Evolutionary conservation across 2,888 invertebrate genomes (phyloP), one percentile per base, ranked within the genome.

Genomic region (Temnothorax unifasciatus): DNA sequence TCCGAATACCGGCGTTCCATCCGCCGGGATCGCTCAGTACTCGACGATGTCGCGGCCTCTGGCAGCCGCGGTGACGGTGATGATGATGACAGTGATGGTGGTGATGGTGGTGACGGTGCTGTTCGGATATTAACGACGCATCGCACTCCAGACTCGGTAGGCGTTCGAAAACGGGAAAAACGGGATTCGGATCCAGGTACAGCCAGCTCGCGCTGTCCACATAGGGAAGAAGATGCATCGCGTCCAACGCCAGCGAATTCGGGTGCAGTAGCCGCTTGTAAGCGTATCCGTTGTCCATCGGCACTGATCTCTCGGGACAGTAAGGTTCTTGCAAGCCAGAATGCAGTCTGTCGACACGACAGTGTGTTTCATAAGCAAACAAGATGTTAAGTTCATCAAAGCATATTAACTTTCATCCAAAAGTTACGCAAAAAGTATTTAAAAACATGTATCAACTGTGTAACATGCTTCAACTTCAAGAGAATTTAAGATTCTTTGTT

Each of bases 161-260:
- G 68, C 89, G 86, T 75, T 29, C 29, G 29, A 29, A 29, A 29
- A 88, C 64, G 59, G 82, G 86, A 64, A 92, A 86, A 64, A 90
- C 71, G 11, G 93, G 91, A 87, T 91, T 91, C 15, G 92, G 88
- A 18, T 94, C 93, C 50, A 94, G 85, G 68, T 94, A 94, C 68
- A 94, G 88, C 92, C 93, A 94, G 86, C 94, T 94, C 25, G 87
- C 92, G 68, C 92, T 93, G 71, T 94, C 93, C 85, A 92, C 88
- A 66, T 93, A 92, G 2, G 93, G 93, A 66, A 89, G 85, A 34
- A 91, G 88, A 61, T 87, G 87, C 59, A 85, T 15, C 29, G 87
- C 63, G 52, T 85, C 85, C 50, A 88, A 63, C 21, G 73, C 77
- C 82, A 84, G 61, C n/a, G 85, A 66, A 63, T 76, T 75, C 52